Evolutionary conservation across 2,888 invertebrate genomes (phyloP), one percentile per base, ranked within the genome.

Genomic region (Acanthopleura granulata): DNA sequence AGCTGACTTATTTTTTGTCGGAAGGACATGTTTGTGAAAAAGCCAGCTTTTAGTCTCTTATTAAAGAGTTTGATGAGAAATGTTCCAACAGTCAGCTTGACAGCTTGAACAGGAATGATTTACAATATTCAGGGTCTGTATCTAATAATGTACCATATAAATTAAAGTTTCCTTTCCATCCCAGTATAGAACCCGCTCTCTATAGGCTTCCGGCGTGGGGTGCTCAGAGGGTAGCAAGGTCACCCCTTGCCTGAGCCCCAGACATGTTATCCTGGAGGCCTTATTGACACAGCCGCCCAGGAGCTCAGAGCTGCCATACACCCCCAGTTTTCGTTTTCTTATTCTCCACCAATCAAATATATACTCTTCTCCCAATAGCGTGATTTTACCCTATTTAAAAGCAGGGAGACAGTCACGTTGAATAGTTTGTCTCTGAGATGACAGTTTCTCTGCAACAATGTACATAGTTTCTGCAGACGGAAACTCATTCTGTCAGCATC

Each of bases 261-360:
- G 12, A 57, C n/a, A 3, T 57, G 57, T 57, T 57, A 9, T 57
- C 57, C 22, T 57, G 22, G 57, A 1, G n/a, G 3, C 18, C 57
- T 57, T 57, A 57, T 57, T 57, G 57, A 57, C 57, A 57, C 22
- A n/a, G 57, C n/a, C 57, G 12, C n/a, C 57, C 57, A 4, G 12
- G 6, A n/a, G 57, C 22, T 22, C 22, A 57, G 18, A 57, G 57
- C 9, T 40, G 40, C 40, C 40, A 40, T 6, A 40, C 4, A 40
- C 3, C n/a, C 57, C 6, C n/a, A 12, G n/a, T 57, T 22, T 57
- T 57, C 22, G 22, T 57, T 57, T 57, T 57, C 57, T 57, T 22
- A 57, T 22, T 57, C n/a, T 22, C 57, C 18, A 57, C 57, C 57
- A 57, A 57, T 57, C 57, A 18, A 57, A 57, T 57, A 57, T 57